Percentiles rank a stretch among this genome's conserved stretches.
Evolutionary conservation across 37 sponge, comb jelly and placozoan genomes (phyloP).

Genomic region (Haliclona indistincta): DNA sequence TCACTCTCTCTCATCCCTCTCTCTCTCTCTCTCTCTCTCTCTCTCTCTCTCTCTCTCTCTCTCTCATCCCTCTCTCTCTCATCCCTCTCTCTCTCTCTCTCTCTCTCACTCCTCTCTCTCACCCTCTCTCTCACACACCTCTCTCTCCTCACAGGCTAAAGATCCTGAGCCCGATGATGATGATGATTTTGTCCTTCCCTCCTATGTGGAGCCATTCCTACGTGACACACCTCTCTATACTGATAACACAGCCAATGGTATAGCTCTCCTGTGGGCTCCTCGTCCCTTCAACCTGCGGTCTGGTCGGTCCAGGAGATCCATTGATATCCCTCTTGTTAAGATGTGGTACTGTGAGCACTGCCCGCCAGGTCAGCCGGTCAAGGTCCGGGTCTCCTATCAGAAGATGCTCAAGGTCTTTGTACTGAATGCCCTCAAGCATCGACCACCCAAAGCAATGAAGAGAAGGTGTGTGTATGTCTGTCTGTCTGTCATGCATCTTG

Average conservation of each 20-base stretch:
- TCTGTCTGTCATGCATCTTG: background rate
- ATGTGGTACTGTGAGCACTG: conserved; percentile 97
- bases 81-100: too few relatives aligned
- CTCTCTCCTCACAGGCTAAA: conserved; percentile 46
- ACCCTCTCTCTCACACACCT: too few relatives aligned
- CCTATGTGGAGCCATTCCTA: conserved; percentile 87
- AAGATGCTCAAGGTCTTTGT: conserved; percentile 96
- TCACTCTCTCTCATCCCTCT: too few relatives aligned
- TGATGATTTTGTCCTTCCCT: conserved; percentile 89
- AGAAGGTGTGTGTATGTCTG: conserved; percentile 68
- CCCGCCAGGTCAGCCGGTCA: conserved; percentile 95
- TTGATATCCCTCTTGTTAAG: conserved; percentile 95
- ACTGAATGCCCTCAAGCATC: conserved; percentile 94
- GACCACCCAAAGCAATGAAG: conserved; percentile 96
- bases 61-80: too few relatives aligned
- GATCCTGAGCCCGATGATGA: conserved; percentile 85
- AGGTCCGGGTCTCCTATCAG: conserved; percentile 99
- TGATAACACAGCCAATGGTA: conserved; percentile 99
- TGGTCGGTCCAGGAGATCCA: conserved; percentile 88
- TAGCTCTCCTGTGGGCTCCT: conserved; percentile 97
- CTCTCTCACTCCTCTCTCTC: too few relatives aligned
- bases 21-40: too few relatives aligned
- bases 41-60: too few relatives aligned
- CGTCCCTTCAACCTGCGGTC: conserved; percentile 96
- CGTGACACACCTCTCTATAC: conserved; percentile 93